Evolutionary conservation across 2,113 vertebrate species (phyloP).

Genomic region (Isichthys henryi): DNA sequence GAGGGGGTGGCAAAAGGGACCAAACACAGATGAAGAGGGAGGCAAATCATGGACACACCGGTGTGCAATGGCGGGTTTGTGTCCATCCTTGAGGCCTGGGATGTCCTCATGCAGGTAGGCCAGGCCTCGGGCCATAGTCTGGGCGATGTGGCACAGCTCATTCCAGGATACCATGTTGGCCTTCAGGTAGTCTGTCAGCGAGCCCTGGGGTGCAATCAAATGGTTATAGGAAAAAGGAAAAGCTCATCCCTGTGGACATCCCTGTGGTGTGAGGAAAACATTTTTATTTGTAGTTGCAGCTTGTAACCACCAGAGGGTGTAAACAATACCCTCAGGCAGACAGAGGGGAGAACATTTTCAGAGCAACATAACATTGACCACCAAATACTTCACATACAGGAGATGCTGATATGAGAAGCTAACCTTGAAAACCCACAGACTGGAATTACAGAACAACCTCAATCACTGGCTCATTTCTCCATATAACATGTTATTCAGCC

Average conservation of each 20-base stretch:
- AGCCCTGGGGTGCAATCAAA: constrained; percentile 65
- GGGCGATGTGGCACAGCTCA: constrained; percentile 88
- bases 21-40: not conserved
- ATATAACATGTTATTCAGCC: not conserved
- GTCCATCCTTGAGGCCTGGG: constrained; percentile 88
- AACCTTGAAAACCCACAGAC: not conserved
- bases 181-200: constrained; percentile 91
- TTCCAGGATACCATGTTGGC: constrained; percentile 95
- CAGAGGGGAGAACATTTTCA: not conserved
- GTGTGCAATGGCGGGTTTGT: constrained; percentile 93
- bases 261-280: not conserved
- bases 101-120: constrained; percentile 97
- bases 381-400: not conserved
- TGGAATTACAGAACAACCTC: not conserved
- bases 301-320: constrained; percentile 43
- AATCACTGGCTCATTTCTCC: not conserved
- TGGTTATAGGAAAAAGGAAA: not conserved
- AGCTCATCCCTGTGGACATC: not conserved
- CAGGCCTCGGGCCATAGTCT: constrained; percentile 85
- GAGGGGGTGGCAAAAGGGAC: not conserved
- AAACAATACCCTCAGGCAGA: constrained; percentile 7
- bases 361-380: not conserved
- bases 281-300: not conserved
- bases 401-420: not conserved
- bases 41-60: constrained; percentile 56